phyloP scores from a whole-genome alignment of 2,888 invertebrate genomes.

The Epistrophella euchroma region DNA sequence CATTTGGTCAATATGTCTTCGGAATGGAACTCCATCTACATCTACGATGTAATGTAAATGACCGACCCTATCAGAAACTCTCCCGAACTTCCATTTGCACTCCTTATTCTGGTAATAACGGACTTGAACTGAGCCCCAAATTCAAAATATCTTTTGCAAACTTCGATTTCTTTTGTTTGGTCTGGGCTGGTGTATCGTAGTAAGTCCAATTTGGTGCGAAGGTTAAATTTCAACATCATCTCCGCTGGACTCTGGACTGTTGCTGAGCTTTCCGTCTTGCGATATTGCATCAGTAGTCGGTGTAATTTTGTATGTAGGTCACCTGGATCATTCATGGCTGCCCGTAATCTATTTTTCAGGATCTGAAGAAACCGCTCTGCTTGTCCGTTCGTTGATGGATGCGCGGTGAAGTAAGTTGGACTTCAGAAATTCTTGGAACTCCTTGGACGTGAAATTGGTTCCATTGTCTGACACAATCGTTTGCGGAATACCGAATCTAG shows the following conservation, averaged over 20 bases:
- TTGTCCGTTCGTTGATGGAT: background rate
- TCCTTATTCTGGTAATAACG: background rate
- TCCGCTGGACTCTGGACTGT: background rate
- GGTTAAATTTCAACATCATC: no score
- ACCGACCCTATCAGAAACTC: no score
- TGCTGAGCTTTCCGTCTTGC: background rate
- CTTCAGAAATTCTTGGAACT: background rate
- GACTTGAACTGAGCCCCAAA: background rate
- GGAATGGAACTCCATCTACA: no score
- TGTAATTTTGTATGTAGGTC: background rate
- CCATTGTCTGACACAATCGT: no score
- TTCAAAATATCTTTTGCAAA: background rate
- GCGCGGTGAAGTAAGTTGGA: background rate
- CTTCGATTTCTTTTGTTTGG: background rate
- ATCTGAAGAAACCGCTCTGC: background rate
- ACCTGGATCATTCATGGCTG: background rate
- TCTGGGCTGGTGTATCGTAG: background rate
- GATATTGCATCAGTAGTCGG: background rate
- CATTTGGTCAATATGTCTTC: no score
- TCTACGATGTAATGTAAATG: no score
- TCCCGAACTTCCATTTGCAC: background rate
- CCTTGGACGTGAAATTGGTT: no score
- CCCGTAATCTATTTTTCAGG: background rate
- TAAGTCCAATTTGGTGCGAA: background rate
- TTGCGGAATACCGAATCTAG: no score